phyloP scores from a whole-genome alignment of 2,888 invertebrate genomes.

The Hypselothyrea guttata region DNA sequence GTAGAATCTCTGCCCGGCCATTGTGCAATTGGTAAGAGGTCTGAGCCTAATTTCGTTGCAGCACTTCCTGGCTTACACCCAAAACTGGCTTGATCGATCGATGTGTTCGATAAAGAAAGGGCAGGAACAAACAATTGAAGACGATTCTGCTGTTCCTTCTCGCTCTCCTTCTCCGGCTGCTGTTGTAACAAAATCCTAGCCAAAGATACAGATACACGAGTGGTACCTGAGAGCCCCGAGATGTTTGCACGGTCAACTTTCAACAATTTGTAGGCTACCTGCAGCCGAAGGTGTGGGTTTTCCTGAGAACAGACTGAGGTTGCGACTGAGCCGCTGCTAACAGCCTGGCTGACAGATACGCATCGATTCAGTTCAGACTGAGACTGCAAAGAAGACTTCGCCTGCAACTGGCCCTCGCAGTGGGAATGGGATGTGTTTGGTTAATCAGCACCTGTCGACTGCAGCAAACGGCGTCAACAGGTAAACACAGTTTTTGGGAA shows the following conservation, averaged over 20 bases:
- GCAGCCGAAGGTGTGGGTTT: slow-evolving; percentile 67
- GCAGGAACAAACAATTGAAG: slow-evolving; percentile 72
- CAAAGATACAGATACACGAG: slow-evolving; percentile 46
- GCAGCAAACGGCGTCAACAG: slow-evolving; percentile 60
- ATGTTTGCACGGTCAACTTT: slow-evolving; percentile 76
- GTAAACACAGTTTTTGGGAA: slow-evolving; percentile 61
- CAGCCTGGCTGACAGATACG: slow-evolving; percentile 75
- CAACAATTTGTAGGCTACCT: slow-evolving; percentile 74
- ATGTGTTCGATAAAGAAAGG: slow-evolving; percentile 35
- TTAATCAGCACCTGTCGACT: slow-evolving; percentile 73
- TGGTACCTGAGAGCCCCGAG: slow-evolving; percentile 47
- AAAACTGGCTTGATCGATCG: slow-evolving; percentile 63
- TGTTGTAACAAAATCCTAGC: slow-evolving; percentile 68
- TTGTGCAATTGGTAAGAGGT: slow-evolving; percentile 39
- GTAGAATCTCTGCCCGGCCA: no score
- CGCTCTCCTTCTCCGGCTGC: no score
- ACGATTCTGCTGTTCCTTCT: slow-evolving; percentile 12
- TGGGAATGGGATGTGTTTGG: slow-evolving; percentile 63
- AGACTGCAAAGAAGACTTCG: slow-evolving; percentile 1
- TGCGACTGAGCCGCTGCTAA: slow-evolving; percentile 49
- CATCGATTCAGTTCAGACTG: slow-evolving; percentile 51
- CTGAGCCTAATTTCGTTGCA: slow-evolving; percentile 60
- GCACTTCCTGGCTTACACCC: slow-evolving; percentile 74
- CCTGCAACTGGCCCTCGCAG: background rate
- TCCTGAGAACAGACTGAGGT: slow-evolving; percentile 66